These are phyloP conservation scores for Delichon dasypus DNA, from an alignment of 2,797 vertebrate genomes.

Conservation along the genomic window DNA sequence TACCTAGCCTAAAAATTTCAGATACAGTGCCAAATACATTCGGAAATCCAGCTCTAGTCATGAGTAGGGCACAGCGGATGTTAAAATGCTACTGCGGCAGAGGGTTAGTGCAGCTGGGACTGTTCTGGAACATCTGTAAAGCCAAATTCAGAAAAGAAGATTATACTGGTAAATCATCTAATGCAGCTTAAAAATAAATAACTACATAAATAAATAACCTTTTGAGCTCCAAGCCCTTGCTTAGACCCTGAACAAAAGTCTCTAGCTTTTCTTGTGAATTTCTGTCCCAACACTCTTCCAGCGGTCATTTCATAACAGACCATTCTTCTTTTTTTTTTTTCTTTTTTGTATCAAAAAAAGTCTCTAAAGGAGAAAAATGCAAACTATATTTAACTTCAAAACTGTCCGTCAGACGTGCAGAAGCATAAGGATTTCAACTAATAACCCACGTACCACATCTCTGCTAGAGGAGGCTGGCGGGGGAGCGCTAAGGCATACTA, in stretches of 20 bases:
- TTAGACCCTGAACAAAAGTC: background rate
- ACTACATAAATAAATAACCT: background rate
- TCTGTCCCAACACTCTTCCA: background rate
- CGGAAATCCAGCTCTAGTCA: background rate
- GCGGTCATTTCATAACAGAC: background rate
- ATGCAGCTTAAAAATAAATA: background rate
- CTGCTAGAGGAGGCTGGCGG: background rate
- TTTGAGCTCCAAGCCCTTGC: background rate
- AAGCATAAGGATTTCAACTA: rapidly evolving
- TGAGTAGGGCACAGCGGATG: rapidly evolving
- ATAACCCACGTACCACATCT: rapidly evolving
- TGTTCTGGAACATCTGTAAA: background rate
- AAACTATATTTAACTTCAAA: background rate
- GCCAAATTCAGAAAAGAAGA: background rate
- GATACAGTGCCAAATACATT: background rate
- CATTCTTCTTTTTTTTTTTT: rapidly evolving
- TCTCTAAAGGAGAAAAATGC: background rate
- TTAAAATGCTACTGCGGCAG: background rate
- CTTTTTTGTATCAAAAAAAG: too few relatives aligned
- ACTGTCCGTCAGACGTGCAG: background rate
- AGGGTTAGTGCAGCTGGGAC: background rate
- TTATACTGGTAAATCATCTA: background rate
- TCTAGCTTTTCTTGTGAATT: background rate
- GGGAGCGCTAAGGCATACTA: rapidly evolving
- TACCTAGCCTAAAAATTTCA: background rate